phyloP scores from a whole-genome alignment of 1,140 invertebrate genomes.

The Triops longicaudatus region DNA sequence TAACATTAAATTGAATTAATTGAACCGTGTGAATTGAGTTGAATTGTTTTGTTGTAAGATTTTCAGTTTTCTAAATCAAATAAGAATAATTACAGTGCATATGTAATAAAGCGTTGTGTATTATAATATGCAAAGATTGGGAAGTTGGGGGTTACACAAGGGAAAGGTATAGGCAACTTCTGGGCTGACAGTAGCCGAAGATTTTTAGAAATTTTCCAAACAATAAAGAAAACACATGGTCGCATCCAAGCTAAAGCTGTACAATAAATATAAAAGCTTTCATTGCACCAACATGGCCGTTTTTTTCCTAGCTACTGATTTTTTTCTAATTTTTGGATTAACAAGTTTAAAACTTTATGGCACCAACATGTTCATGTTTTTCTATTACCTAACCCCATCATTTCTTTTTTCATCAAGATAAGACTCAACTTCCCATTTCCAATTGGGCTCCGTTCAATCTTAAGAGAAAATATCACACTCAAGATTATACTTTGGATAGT shows the following conservation, averaged over 20 bases:
- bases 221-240: neutral
- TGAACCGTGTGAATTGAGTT: too few relatives aligned
- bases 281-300: conserved; percentile 10
- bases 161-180: neutral
- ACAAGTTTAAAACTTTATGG: conserved; percentile 9
- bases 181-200: neutral
- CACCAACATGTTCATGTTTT: neutral
- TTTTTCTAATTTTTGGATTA: neutral
- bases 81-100: too few relatives aligned
- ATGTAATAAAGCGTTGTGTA: conserved; percentile 8
- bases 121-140: neutral
- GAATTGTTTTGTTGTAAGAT: too few relatives aligned
- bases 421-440: neutral
- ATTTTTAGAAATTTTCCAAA: neutral
- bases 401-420: neutral
- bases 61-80: too few relatives aligned
- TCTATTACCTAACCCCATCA: neutral
- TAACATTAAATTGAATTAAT: too few relatives aligned
- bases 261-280: conserved; percentile 16
- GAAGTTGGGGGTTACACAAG: neutral
- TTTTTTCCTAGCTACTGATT: neutral
- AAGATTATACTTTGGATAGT: neutral
- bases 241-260: neutral
- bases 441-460: conserved; percentile 5
- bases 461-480: conserved; percentile 12